Evolutionary conservation across 2,797 vertebrate genomes (phyloP), one percentile per base, ranked within the genome.

Genomic region (Xiphophorus birchmanni): DNA sequence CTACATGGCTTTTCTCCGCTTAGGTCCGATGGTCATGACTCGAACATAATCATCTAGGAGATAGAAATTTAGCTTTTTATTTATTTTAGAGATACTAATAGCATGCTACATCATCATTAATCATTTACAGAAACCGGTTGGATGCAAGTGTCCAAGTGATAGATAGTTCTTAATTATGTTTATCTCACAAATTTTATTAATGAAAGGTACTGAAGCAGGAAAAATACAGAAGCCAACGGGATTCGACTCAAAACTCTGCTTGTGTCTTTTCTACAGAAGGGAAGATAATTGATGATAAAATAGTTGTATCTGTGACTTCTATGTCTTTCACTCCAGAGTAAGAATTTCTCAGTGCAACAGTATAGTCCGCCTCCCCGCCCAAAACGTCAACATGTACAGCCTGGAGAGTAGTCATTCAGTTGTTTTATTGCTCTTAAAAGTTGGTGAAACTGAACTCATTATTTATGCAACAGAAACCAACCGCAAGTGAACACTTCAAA

Each of bases 31-130:
- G 13, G 29, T 15, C 32, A 37, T 42, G 37, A 69, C 32, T 17
- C 3, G 5, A 69, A 69, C 37, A 42, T 10, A 13, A 69, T 23
- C 40, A 42, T 44, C 65, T 5, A 42, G 40, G 23, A 23, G 5
- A 69, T 2, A 12, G 10, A 42, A 42, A 37, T 21, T 1, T 9
- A 12, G 67, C 37, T 76, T 60, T 60, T 29, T 29, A 63, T 74
- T 84, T 82, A 71, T 88, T 90, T 92, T 89, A 86, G 91, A 73
- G 79, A 84, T 50, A 80, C 77, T 80, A 87, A 93, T 54, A 75
- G 7, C 23, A 44, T 54, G 52, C 79, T 78, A 73, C 50, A 73
- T 72, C 85, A 83, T 63, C 83, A 87, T 93, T 37, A 88, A 93
- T 94, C 84, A 81, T 42, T 78, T 78, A 12, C 69, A 73, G 67